Evolutionary conservation across 2,797 vertebrate genomes (phyloP).

Genomic region (Girardinus metallicus): DNA sequence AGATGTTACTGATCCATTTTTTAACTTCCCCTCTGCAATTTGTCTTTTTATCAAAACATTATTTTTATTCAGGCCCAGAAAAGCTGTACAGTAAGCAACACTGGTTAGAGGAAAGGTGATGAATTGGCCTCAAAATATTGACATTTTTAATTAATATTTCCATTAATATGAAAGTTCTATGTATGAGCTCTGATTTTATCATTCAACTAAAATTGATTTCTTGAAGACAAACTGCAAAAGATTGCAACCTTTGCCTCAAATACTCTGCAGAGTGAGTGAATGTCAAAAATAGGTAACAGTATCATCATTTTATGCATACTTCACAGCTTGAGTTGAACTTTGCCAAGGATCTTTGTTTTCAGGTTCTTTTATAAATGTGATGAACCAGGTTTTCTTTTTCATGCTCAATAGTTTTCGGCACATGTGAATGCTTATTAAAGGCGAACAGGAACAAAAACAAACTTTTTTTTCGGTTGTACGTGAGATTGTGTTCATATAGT

Average conservation of each 20-base stretch:
- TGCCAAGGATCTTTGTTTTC: not conserved
- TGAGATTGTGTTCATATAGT: not conserved
- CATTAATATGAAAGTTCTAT: not conserved
- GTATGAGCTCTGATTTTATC: not conserved
- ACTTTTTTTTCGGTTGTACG: not conserved
- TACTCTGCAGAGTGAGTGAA: not conserved
- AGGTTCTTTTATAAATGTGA: not conserved
- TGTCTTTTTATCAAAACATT: not conserved
- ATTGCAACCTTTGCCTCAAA: not conserved
- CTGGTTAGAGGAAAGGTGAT: not conserved
- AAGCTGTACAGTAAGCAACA: not conserved
- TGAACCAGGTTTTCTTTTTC: not conserved
- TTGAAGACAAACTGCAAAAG: not conserved
- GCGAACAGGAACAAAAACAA: not conserved
- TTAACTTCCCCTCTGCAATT: not conserved
- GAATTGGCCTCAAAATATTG: not conserved
- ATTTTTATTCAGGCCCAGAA: not conserved
- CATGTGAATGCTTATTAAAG: not conserved
- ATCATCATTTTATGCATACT: not conserved
- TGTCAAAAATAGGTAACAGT: not conserved
- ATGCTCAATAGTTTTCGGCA: not conserved
- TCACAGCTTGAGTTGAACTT: not conserved
- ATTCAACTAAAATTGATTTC: not conserved
- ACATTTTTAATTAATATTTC: not conserved
- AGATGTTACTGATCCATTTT: not conserved